These are phyloP conservation scores for Ceyx margarethae DNA, from an alignment of 2,113 vertebrate species.

Conservation along the genomic window DNA sequence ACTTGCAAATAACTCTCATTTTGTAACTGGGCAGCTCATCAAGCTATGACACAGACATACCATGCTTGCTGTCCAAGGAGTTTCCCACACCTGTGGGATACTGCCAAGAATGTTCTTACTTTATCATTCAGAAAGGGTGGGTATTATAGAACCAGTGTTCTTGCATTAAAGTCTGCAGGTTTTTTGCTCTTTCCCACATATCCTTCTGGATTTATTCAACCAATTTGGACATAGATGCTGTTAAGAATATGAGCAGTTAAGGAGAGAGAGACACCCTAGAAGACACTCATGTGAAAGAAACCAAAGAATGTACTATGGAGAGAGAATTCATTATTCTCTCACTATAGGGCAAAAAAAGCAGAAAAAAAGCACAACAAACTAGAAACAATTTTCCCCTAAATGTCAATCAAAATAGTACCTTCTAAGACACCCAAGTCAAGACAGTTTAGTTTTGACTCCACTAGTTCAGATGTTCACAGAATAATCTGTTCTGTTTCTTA, in stretches of 20 bases:
- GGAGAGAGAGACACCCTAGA: neutral
- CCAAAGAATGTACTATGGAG: neutral
- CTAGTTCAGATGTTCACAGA: neutral
- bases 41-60: neutral
- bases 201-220: neutral
- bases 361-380: rapidly evolving
- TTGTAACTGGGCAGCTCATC: neutral
- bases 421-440: neutral
- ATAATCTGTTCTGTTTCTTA: neutral
- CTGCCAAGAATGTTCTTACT: neutral
- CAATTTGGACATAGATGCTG: neutral
- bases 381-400: neutral
- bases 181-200: neutral
- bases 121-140: neutral
- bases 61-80: rapidly evolving
- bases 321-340: neutral
- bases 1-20: neutral
- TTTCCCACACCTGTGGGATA: neutral
- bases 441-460: neutral
- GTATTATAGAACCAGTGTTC: neutral
- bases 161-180: neutral
- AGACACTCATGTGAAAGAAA: neutral
- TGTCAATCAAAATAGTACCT: neutral
- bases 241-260: neutral
- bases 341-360: rapidly evolving